Evolutionary conservation across 2,797 vertebrate genomes (phyloP).

Genomic region (Mareca penelope): DNA sequence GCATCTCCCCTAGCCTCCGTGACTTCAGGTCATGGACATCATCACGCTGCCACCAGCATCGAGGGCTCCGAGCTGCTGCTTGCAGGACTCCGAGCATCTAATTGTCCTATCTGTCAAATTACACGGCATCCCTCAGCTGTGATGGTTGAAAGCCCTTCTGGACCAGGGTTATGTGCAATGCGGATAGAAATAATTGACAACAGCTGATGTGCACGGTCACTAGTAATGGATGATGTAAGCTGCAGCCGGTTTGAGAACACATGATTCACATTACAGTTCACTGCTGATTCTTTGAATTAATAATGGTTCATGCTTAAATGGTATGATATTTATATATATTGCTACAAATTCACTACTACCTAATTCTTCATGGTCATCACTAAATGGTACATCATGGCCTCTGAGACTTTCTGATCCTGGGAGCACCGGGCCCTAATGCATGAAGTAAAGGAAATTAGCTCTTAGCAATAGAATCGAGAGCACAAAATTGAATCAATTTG

Average conservation of each 20-base stretch:
- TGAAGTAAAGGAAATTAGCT: slow-evolving; percentile 21
- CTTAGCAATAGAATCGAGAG: not conserved
- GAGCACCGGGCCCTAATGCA: not conserved
- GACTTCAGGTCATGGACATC: not conserved
- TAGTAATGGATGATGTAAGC: not conserved
- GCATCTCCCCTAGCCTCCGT: not conserved
- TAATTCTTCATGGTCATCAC: not conserved
- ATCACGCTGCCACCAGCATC: not conserved
- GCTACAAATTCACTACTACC: not conserved
- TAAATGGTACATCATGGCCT: not conserved
- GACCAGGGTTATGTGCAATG: not conserved
- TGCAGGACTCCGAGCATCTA: not conserved
- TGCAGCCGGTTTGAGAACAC: not conserved
- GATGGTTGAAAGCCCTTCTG: not conserved
- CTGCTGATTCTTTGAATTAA: not conserved
- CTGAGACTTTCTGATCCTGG: not conserved
- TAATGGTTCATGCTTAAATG: not conserved
- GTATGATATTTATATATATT: not conserved
- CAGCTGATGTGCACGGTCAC: not conserved
- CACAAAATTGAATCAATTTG: not conserved
- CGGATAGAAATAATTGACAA: not conserved
- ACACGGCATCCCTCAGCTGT: not conserved
- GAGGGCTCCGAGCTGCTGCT: not conserved
- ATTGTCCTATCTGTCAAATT: not conserved
- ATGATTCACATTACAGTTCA: not conserved